Evolutionary conservation across 2,113 vertebrate genomes (phyloP).

Genomic region (Aspidoscelis tigris): DNA sequence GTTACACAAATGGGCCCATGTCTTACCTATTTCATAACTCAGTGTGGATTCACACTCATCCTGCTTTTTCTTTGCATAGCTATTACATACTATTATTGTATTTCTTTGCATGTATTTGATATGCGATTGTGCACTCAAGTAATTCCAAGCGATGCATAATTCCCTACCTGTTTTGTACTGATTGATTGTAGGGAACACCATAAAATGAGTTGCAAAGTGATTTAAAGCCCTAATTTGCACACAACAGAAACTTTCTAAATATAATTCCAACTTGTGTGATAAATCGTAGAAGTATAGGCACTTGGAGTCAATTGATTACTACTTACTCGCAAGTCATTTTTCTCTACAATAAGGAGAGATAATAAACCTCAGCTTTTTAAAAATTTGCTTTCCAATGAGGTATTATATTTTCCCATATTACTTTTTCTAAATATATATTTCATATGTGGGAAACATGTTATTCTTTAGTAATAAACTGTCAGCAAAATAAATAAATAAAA

Average conservation of each 20-base stretch:
- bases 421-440: background rate
- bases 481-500: background rate
- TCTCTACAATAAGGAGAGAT: background rate
- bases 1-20: too few species aligned
- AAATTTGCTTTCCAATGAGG: background rate
- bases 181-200: constrained; percentile 17
- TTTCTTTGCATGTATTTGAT: background rate
- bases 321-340: background rate
- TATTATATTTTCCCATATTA: background rate
- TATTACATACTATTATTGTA: background rate
- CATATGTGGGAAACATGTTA: background rate
- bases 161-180: constrained; percentile 8
- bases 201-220: constrained; percentile 14
- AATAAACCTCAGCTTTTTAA: background rate
- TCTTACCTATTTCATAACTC: background rate
- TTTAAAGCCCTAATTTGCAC: constrained; percentile 40
- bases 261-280: constrained; percentile 43
- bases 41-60: background rate
- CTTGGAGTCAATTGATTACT: constrained; percentile 32
- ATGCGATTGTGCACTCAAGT: background rate
- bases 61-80: background rate
- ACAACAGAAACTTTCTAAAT: constrained; percentile 37
- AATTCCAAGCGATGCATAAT: constrained; percentile 3
- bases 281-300: constrained; percentile 32
- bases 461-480: background rate